Evolutionary conservation across 2,888 invertebrate species (phyloP), one percentile per base, ranked within the genome.

Genomic region (Agrypnus murinus): DNA sequence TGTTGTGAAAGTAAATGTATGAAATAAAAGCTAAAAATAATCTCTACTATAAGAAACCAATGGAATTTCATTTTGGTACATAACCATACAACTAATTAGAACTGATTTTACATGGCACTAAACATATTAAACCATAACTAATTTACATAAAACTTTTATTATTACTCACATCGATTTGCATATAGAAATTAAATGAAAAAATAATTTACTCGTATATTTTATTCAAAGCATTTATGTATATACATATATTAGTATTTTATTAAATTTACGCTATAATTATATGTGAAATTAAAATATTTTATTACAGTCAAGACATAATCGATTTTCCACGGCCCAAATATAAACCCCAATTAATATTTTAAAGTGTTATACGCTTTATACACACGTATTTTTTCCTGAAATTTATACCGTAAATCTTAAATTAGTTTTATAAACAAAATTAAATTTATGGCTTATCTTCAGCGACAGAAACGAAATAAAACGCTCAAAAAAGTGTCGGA

Each of bases 201-300:
- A 17, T 19, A 48, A 48, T 48, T 12, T 17, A n/a, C n/a, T n/a
- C n/a, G n/a, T n/a, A 48, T 48, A 48, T 19, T 19, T 48, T 19
- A 17, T 25, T 19, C 1, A 19, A 9, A 14, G n/a, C 19, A 9
- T 14, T n/a, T 19, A 48, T 17, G 19, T 17, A 19, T 10, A n/a
- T 15, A 48, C n/a, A n/a, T n/a, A n/a, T n/a, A n/a, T n/a, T n/a
- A n/a, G n/a, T n/a, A n/a, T 10, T 48, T 48, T 48, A 48, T 48
- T 48, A 48, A 48, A 48, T 25, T 31, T 17, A 31, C 17, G 48
- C 25, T 48, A 31, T 31, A 31, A 31, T 31, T 48, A 31, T 6
- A 48, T 17, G 48, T 48, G 31, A 48, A 48, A 48, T 48, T 17
- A 48, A 25, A 48, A 48, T 48, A 31, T 48, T n/a, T 48, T 48